phyloP scores from a whole-genome alignment of 1,140 invertebrate genomes.

The Lordiphosa mommai region DNA sequence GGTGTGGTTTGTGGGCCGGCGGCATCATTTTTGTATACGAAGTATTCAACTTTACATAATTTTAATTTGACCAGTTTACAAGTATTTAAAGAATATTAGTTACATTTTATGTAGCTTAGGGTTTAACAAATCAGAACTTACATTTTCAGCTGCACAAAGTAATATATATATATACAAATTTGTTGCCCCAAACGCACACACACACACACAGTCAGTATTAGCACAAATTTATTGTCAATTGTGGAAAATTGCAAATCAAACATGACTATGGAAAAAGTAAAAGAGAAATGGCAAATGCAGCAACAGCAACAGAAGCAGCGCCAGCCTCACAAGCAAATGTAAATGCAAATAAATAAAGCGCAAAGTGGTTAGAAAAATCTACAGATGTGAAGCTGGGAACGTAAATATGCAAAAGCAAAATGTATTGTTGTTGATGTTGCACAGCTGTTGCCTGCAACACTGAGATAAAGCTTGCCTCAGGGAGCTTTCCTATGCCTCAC shows the following conservation, averaged over 20 bases:
- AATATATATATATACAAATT: slow-evolving; percentile 41
- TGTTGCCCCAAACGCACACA: slow-evolving; percentile 20
- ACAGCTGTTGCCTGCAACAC: slow-evolving; percentile 38
- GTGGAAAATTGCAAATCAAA: slow-evolving; percentile 74
- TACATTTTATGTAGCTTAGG: neutral
- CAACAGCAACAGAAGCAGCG: neutral
- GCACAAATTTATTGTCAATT: slow-evolving; percentile 50
- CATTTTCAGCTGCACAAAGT: neutral
- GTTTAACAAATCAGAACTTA: no score
- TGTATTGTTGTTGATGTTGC: slow-evolving; percentile 27
- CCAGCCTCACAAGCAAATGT: slow-evolving; percentile 12
- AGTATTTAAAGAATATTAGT: neutral
- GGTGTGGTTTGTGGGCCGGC: no score
- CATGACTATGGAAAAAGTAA: slow-evolving; percentile 57
- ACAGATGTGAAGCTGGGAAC: slow-evolving; percentile 23
- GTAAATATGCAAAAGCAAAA: slow-evolving; percentile 23
- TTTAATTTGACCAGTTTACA: no score
- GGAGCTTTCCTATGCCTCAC: neutral
- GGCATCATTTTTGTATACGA: no score
- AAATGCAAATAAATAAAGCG: slow-evolving; percentile 47
- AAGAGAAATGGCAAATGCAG: slow-evolving; percentile 7
- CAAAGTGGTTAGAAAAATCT: slow-evolving; percentile 54
- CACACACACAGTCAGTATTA: slow-evolving; percentile 25
- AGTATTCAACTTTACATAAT: no score
- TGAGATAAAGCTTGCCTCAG: neutral